A percentile compares a stretch with the other conserved stretches of the same genome.
phyloP scores from a whole-genome alignment of 2,888 invertebrate genomes.

The Pollenia griseotomentosa region DNA sequence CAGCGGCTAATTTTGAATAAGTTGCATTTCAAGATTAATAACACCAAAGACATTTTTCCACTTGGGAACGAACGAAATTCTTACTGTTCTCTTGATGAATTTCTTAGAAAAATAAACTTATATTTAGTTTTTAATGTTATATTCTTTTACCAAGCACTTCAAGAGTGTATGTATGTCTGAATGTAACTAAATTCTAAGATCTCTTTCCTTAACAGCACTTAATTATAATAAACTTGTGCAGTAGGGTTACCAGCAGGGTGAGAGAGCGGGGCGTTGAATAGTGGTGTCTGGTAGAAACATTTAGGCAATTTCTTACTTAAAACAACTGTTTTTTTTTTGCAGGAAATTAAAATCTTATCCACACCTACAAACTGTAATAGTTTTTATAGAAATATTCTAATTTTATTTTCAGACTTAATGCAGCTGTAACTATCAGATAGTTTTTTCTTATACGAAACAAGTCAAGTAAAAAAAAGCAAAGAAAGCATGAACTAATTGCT shows the following conservation, averaged over 20 bases:
- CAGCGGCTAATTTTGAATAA: constrained; percentile 12
- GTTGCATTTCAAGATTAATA: neutral
- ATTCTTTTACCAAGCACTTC: neutral
- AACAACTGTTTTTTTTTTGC: neutral
- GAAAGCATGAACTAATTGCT: constrained; percentile 38
- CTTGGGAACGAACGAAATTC: too few species aligned
- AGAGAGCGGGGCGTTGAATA: neutral
- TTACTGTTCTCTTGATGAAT: too few species aligned
- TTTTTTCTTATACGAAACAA: neutral
- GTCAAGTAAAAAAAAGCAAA: neutral
- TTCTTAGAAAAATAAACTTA: too few species aligned
- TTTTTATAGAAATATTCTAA: neutral
- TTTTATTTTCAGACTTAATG: constrained; percentile 47
- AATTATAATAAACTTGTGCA: constrained; percentile 12
- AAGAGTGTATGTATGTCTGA: neutral
- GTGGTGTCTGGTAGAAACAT: neutral
- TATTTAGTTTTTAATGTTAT: too few species aligned
- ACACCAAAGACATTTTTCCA: neutral
- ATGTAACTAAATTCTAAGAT: constrained; percentile 4
- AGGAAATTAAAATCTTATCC: neutral
- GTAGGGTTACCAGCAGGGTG: neutral
- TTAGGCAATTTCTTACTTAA: constrained; percentile 12
- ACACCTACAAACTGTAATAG: neutral
- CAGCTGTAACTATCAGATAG: constrained; percentile 10
- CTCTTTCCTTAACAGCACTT: constrained; percentile 5